These are phyloP conservation scores for Plumapathes pennacea DNA, from an alignment of 92 coral and sea anemone genomes.

Conservation along the genomic window DNA sequence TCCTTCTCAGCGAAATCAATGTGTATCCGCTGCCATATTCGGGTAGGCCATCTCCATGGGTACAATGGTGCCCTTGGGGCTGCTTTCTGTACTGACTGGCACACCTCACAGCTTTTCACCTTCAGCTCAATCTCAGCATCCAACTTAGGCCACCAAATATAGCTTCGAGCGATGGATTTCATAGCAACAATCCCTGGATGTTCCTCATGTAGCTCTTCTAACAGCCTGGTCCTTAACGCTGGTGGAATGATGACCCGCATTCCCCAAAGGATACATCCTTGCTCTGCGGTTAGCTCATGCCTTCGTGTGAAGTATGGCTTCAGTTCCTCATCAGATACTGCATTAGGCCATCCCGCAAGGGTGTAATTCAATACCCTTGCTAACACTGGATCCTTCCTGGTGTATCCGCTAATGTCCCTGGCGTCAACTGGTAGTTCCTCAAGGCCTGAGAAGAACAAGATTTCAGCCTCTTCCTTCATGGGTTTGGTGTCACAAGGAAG, in stretches of 20 bases:
- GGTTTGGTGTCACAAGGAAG: slow-evolving; percentile 30
- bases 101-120: slow-evolving; percentile 37
- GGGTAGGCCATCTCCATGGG: slow-evolving; percentile 46
- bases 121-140: slow-evolving; percentile 27
- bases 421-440: slow-evolving; percentile 52
- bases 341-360: slow-evolving; percentile 53
- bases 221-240: slow-evolving; percentile 22
- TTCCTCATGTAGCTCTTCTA: slow-evolving; percentile 58
- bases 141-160: slow-evolving; percentile 52
- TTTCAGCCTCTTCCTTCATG: slow-evolving; percentile 38
- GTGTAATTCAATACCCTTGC: slow-evolving; percentile 43
- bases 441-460: slow-evolving; percentile 30
- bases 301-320: slow-evolving; percentile 44
- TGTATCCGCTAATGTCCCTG: slow-evolving; percentile 31
- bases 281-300: slow-evolving; percentile 52
- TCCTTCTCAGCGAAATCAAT: slow-evolving; percentile 7
- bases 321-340: slow-evolving; percentile 37
- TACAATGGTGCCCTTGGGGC: slow-evolving; percentile 36
- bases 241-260: slow-evolving; percentile 57
- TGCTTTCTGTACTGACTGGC: slow-evolving; percentile 31
- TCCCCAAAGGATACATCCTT: slow-evolving; percentile 79
- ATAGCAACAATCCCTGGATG: slow-evolving; percentile 58
- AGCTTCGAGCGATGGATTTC: slow-evolving; percentile 50
- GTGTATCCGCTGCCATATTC: slow-evolving; percentile 27
- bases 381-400: slow-evolving; percentile 58